Evolutionary conservation across 2,888 invertebrate genomes (phyloP).

Genomic region (Epirrita christyi): DNA sequence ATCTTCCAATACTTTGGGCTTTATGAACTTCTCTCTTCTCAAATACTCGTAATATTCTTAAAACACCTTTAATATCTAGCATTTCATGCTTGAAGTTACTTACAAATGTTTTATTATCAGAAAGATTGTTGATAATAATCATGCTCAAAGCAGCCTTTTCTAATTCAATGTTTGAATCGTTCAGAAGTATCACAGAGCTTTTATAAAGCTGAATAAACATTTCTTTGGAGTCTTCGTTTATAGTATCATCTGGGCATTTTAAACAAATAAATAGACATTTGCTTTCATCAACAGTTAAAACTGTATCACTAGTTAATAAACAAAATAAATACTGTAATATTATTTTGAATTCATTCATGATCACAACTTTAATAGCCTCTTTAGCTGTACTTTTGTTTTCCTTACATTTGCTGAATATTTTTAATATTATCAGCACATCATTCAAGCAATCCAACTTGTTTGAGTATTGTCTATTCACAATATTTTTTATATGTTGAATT

Average conservation of each 20-base stretch:
- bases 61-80: slow-evolving; percentile 47
- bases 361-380: slow-evolving; percentile 39
- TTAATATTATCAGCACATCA: slow-evolving; percentile 56
- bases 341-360: slow-evolving; percentile 49
- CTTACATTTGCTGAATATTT: slow-evolving; percentile 50
- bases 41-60: slow-evolving; percentile 43
- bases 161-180: slow-evolving; percentile 48
- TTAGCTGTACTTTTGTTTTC: slow-evolving; percentile 25
- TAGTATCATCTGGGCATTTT: slow-evolving; percentile 31
- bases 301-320: slow-evolving; percentile 53
- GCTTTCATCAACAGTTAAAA: slow-evolving; percentile 50
- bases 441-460: slow-evolving; percentile 57
- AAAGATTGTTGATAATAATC: slow-evolving; percentile 52
- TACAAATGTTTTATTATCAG: slow-evolving; percentile 42
- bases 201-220: slow-evolving; percentile 56
- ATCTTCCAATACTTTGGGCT: slow-evolving; percentile 60
- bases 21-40: slow-evolving; percentile 44
- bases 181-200: slow-evolving; percentile 52
- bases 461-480: slow-evolving; percentile 61
- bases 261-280: slow-evolving; percentile 48
- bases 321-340: slow-evolving; percentile 55
- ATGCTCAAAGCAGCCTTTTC: slow-evolving; percentile 58
- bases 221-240: slow-evolving; percentile 40
- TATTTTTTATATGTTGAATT: slow-evolving; percentile 50
- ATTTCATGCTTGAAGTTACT: slow-evolving; percentile 54